phyloP scores from a whole-genome alignment of 2,113 vertebrate species.

The Cyanoderma ruficeps region DNA sequence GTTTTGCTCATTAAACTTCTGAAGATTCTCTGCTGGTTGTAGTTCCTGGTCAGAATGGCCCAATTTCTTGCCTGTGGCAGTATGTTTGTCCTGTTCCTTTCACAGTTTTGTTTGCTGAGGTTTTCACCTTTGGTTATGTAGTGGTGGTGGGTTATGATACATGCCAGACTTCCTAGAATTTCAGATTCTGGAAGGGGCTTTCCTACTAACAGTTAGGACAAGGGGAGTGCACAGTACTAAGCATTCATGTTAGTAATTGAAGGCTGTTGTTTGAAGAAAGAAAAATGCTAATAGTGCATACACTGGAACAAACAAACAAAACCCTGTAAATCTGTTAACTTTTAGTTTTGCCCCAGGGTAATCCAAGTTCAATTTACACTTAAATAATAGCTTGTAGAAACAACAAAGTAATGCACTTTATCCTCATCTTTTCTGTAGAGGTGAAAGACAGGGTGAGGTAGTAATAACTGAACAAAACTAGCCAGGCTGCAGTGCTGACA shows the following conservation, averaged over 20 bases:
- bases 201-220: not conserved
- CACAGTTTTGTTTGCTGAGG: not conserved
- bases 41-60: not conserved
- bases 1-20: not conserved
- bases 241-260: fast-evolving
- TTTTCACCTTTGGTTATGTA: not conserved
- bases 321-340: not conserved
- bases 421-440: not conserved
- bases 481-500: not conserved
- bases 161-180: not conserved
- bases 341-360: not conserved
- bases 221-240: not conserved
- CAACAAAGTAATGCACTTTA: not conserved
- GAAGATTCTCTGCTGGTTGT: not conserved
- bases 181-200: not conserved
- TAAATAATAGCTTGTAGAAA: not conserved
- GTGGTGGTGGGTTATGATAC: not conserved
- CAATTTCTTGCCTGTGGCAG: not conserved
- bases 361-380: not conserved
- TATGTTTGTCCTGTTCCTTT: not conserved
- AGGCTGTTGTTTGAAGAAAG: not conserved
- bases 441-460: not conserved
- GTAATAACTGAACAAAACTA: not conserved
- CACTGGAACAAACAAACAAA: not conserved
- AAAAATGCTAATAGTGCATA: not conserved